Conservation (phyloP, 2,113 vertebrate species). For the Bettongia penicillata region DNA sequence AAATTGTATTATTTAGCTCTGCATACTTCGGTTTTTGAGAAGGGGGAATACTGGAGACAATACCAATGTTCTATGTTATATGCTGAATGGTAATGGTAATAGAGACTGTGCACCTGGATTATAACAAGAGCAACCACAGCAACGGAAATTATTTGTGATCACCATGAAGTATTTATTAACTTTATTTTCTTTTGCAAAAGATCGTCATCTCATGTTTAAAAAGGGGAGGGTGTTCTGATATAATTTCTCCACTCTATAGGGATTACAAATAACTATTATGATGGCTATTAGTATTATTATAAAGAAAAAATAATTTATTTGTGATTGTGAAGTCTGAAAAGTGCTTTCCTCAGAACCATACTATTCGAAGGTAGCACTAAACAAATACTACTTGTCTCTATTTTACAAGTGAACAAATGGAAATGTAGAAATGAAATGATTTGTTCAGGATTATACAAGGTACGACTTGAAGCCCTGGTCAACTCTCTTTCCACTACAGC, state of each 20-base stretch:
- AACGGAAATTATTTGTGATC: not conserved
- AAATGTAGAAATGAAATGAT: not conserved
- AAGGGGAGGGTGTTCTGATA: not conserved
- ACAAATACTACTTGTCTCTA: not conserved
- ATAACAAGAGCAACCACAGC: too few relatives aligned
- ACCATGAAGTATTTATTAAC: not conserved
- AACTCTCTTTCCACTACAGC: not conserved
- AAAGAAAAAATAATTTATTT: not conserved
- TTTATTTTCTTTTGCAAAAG: not conserved
- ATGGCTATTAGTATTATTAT: not conserved
- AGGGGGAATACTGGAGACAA: not conserved
- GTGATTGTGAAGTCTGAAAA: not conserved
- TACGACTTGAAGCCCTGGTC: not conserved
- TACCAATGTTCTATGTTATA: not conserved
- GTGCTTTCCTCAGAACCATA: not conserved
- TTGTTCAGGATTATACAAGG: not conserved
- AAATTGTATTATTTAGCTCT: not conserved
- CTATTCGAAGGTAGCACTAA: not conserved
- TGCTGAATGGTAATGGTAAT: not conserved
- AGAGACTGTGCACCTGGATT: constrained; percentile 19
- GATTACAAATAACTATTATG: not conserved
- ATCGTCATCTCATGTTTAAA: not conserved
- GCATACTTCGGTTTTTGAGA: constrained; percentile 42
- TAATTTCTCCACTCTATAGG: not conserved
- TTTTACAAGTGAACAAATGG: not conserved